Percentiles rank a stretch among this genome's conserved stretches.
These are phyloP conservation scores for Orchesellides sinensis DNA, from an alignment of 2,888 invertebrate species.

Conservation along the genomic window DNA sequence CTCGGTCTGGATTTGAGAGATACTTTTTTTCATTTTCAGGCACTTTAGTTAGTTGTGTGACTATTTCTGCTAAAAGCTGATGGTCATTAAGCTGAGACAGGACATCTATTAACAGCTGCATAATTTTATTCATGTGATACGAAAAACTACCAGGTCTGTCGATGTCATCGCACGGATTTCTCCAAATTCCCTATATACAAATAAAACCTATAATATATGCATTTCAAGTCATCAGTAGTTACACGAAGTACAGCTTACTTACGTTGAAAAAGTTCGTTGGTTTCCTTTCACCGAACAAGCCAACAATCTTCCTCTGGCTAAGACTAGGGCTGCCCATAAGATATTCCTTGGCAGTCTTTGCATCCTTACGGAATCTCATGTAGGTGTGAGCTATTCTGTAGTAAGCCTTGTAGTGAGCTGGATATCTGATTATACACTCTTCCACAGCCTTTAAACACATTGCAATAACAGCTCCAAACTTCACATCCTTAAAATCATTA, in stretches of 20 bases:
- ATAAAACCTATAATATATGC: neutral
- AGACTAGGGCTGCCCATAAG: conserved; percentile 66
- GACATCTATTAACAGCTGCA: conserved; percentile 88
- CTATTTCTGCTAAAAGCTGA: conserved; percentile 87
- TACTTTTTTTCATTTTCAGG: conserved; percentile 94
- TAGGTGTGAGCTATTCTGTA: conserved; percentile 92
- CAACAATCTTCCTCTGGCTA: conserved; percentile 82
- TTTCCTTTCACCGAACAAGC: conserved; percentile 91
- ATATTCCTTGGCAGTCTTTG: conserved; percentile 80
- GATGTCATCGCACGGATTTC: conserved; percentile 92
- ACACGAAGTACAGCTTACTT: conserved; percentile 76
- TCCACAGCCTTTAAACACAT: conserved; percentile 87
- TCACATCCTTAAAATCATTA: conserved; percentile 71
- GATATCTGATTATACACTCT: conserved; percentile 90
- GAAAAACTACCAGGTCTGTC: conserved; percentile 95
- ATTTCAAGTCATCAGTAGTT: neutral
- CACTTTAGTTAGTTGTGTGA: conserved; percentile 85
- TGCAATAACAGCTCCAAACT: conserved; percentile 77
- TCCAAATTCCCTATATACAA: conserved; percentile 87
- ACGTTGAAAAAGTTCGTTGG: conserved; percentile 93
- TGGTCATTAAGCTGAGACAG: conserved; percentile 88
- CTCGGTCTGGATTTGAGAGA: conserved; percentile 89
- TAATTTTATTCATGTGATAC: conserved; percentile 92
- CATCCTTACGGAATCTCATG: conserved; percentile 83
- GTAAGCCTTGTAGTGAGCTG: conserved; percentile 95